phyloP scores from a whole-genome alignment of 2,888 invertebrate genomes.

The Trichacis sp. region DNA sequence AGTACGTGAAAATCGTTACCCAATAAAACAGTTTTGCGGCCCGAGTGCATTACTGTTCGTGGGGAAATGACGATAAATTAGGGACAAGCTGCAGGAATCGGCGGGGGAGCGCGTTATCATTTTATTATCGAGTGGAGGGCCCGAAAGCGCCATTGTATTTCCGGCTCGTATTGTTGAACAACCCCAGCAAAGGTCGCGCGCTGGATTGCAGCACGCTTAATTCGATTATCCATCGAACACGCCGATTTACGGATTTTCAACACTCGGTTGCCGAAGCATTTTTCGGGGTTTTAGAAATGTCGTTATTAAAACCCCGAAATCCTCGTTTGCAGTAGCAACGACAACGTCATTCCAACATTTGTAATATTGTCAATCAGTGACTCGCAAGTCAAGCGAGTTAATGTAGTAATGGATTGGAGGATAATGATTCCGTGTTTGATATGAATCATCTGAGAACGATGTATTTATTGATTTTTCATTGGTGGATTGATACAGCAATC shows the following conservation, averaged over 20 bases:
- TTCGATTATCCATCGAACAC: constrained; percentile 51
- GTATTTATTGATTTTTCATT: no score
- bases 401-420: no score
- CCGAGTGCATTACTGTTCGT: no score
- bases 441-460: no score
- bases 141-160: constrained; percentile 48
- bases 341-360: no score
- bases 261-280: background rate
- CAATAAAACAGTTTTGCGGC: no score
- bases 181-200: constrained; percentile 15
- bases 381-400: no score
- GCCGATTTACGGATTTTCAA: constrained; percentile 21
- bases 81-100: constrained; percentile 17
- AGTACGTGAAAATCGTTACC: no score
- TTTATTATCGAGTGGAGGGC: constrained; percentile 55
- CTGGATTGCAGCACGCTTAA: constrained; percentile 51
- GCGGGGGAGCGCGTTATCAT: constrained; percentile 54
- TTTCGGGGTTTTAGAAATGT: background rate
- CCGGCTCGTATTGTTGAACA: background rate
- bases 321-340: background rate
- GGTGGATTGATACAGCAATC: no score
- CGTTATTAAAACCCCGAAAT: background rate
- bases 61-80: constrained; percentile 20
- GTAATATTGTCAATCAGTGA: no score
- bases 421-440: no score